Base-by-base conservation (phyloP, 2,113 vertebrate species). In the Oxygymnocypris stewartii region DNA sequence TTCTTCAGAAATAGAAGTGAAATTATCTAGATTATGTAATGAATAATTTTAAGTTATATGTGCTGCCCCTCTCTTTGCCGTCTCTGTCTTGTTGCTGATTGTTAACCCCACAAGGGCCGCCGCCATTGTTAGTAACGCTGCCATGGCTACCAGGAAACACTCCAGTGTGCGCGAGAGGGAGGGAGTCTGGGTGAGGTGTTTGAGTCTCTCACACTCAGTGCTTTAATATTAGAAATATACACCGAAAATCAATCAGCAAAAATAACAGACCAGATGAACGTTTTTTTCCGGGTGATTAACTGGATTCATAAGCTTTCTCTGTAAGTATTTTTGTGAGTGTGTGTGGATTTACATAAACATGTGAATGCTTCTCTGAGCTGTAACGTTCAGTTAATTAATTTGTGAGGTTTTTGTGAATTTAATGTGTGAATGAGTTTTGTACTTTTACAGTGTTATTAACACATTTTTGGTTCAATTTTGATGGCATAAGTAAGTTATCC, bases 131-230 rank as follows among this genome's bases (percentile, higher is more conserved):
- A 91, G 90, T 87, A 87, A 88, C 20, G 93, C 91, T 94, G 87
- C 93, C 93, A 95, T 95, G 81, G 93, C 94, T 94, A 96, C 95
- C 93, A 94, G 94, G 93, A 95, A 95, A 95, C 94, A 94, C 94
- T 94, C 89, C 67, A 91, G 86, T 86, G 88, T 71, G 86, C 90
- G 88, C 76, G 86, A 91, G 88, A 35, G 86, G 87, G 87, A n/a
- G 85, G 90, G 81, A 86, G 85, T 44, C 42, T 44, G 42, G 9
- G 42, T 74, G 23, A 85, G 90, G 78, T 89, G 71, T 81, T 76
- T 57, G 71, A 88, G 18, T 71, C 44, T 20, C 25, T 35, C 65
- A 73, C 49, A 84, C 31, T 51, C 31, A 23, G 42, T 14, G 23
- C 6, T 74, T 74, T 74, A 59, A 6, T 31, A 67, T 83, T 37